These are phyloP conservation scores for Polypterus senegalus DNA, from an alignment of 2,113 vertebrate species.

Conservation along the genomic window DNA sequence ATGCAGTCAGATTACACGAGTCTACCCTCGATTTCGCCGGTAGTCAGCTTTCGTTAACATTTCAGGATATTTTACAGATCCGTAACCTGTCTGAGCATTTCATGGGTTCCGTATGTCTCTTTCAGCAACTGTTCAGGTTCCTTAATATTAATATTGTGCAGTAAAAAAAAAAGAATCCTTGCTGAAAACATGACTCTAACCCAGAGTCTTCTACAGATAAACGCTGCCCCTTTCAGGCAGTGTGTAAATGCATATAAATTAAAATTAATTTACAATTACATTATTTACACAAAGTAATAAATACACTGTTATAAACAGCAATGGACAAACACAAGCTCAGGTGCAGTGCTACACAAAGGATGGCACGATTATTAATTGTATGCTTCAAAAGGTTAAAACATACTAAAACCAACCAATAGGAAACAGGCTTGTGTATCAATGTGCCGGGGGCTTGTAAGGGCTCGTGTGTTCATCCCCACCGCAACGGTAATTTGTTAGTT, in stretches of 20 bases:
- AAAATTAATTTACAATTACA: conserved; percentile 94
- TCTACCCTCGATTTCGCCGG: too few species aligned
- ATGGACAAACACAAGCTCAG: conserved; percentile 73
- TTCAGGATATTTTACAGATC: too few species aligned
- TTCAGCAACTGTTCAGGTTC: conserved; percentile 51
- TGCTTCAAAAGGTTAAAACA: conserved; percentile 9
- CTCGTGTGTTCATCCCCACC: too few species aligned
- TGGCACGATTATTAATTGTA: conserved; percentile 35
- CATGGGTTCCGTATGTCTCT: conserved; percentile 48
- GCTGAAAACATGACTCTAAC: conserved; percentile 71
- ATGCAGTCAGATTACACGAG: too few species aligned
- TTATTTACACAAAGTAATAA: conserved; percentile 97
- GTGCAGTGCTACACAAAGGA: conserved; percentile 68
- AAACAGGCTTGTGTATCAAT: conserved; percentile 5
- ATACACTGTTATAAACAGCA: conserved; percentile 98
- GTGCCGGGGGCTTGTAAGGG: neutral
- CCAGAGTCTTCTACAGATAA: conserved; percentile 82
- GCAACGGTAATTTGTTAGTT: too few species aligned
- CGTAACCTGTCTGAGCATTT: too few species aligned
- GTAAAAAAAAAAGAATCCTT: conserved; percentile 68
- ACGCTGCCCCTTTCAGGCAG: conserved; percentile 81
- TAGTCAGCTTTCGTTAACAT: too few species aligned
- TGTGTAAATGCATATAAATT: conserved; percentile 98
- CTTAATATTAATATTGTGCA: conserved; percentile 41
- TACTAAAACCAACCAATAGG: neutral